Evolutionary conservation across 1,140 invertebrate species (phyloP).

Genomic region (Chironomus tepperi): DNA sequence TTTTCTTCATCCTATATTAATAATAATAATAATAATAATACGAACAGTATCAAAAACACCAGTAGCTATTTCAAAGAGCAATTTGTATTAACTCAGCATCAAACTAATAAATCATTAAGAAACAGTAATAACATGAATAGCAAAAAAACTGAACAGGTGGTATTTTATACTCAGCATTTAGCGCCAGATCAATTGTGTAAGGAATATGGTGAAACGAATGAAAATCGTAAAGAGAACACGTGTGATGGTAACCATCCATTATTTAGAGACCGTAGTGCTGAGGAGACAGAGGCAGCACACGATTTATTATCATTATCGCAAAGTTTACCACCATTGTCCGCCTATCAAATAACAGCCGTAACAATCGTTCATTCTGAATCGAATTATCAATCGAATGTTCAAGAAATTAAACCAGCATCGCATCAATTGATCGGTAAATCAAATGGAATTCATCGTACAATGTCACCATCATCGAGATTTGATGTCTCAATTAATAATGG

Average conservation of each 20-base stretch:
- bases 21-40: not conserved
- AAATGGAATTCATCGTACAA: conserved; percentile 26
- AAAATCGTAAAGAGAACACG: conserved; percentile 9
- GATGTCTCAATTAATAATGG: not conserved
- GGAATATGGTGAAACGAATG: conserved; percentile 2
- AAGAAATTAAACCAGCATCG: conserved; percentile 29
- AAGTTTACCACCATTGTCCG: conserved; percentile 63
- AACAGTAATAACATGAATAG: conserved; percentile 19
- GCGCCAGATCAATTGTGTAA: conserved; percentile 16
- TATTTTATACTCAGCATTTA: conserved; percentile 23
- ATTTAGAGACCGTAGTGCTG: conserved; percentile 55
- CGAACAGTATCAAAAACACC: not conserved
- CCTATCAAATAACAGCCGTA: conserved; percentile 47
- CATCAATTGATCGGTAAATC: conserved; percentile 28
- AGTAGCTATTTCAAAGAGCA: not conserved
- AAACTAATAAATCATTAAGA: conserved; percentile 18
- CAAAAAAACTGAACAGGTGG: conserved; percentile 21
- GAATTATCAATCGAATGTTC: conserved; percentile 27
- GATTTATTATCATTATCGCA: conserved; percentile 74
- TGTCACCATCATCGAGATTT: conserved; percentile 30
- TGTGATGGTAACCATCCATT: conserved; percentile 30
- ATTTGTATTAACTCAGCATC: conserved; percentile 20
- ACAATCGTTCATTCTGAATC: conserved; percentile 42
- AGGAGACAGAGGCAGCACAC: conserved; percentile 77
- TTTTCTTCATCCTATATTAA: not conserved